phyloP scores from a whole-genome alignment of 2,797 vertebrate genomes.

The Phoebastria nigripes region DNA sequence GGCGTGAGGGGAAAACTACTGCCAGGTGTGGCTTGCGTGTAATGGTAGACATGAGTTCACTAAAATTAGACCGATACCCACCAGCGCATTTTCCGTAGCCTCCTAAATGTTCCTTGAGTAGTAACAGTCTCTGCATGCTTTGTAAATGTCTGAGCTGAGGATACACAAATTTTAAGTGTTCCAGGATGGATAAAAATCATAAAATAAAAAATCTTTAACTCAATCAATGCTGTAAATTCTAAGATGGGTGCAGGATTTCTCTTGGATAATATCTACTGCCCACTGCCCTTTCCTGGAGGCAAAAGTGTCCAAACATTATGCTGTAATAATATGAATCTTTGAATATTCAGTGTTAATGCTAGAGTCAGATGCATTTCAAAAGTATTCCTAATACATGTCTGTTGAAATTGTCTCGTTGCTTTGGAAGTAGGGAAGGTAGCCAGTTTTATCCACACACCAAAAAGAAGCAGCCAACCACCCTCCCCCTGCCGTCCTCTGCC shows the following conservation, averaged over 20 bases:
- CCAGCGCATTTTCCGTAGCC: not conserved
- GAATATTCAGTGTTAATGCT: conserved; percentile 47
- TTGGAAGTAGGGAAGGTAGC: conserved; percentile 53
- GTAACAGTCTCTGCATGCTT: conserved; percentile 40
- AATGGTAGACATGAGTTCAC: not conserved
- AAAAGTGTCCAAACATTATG: not conserved
- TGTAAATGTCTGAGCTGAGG: conserved; percentile 43
- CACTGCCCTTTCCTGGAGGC: conserved; percentile 1
- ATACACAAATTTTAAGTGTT: not conserved
- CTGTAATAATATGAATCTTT: conserved; percentile 46
- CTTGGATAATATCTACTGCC: not conserved
- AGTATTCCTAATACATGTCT: not conserved
- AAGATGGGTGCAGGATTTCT: not conserved
- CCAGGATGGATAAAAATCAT: not conserved
- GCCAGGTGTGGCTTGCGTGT: conserved; percentile 1
- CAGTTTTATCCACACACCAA: not conserved
- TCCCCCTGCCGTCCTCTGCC: not conserved
- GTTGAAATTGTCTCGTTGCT: conserved; percentile 54
- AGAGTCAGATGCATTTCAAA: conserved; percentile 48
- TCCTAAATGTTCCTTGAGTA: conserved; percentile 17
- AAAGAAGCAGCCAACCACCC: not conserved
- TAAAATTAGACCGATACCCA: not conserved
- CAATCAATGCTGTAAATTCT: not conserved
- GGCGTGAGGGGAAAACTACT: not conserved
- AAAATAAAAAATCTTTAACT: not conserved